Percentiles rank a stretch among this genome's conserved stretches.
These are phyloP conservation scores for Maniola hyperantus DNA, from an alignment of 2,888 invertebrate species.

Conservation along the genomic window DNA sequence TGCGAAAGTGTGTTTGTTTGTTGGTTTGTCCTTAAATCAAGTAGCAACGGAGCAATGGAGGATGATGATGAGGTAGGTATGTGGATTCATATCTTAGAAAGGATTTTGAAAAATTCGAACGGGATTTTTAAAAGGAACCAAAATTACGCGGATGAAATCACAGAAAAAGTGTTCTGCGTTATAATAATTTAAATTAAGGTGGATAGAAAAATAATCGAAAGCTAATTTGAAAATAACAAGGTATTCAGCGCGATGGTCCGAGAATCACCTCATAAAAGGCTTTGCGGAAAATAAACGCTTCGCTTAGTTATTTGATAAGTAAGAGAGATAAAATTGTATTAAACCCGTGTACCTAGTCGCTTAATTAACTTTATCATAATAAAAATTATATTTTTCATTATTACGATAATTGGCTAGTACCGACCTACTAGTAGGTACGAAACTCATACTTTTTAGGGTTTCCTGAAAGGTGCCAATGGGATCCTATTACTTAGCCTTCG, in stretches of 20 bases:
- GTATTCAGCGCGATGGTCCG: background rate
- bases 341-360: conserved; percentile 1
- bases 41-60: background rate
- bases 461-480: too few species aligned
- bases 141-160: too few species aligned
- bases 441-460: too few species aligned
- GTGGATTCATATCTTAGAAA: too few species aligned
- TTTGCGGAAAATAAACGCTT: conserved; percentile 10
- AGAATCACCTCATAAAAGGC: conserved; percentile 11
- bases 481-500: too few species aligned
- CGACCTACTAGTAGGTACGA: too few species aligned
- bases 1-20: too few species aligned
- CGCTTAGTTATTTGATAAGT: conserved; percentile 4
- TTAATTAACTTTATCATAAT: conserved; percentile 11
- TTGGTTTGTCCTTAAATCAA: background rate
- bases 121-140: background rate
- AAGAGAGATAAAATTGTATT: conserved; percentile 13
- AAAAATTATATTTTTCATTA: background rate
- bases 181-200: background rate
- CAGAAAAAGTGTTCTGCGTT: background rate
- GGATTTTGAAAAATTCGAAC: too few species aligned
- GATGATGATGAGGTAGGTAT: too few species aligned
- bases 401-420: background rate
- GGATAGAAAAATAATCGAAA: conserved; percentile 3
- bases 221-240: conserved; percentile 16